Evolutionary conservation across 2,113 vertebrate genomes (phyloP).

Genomic region (Ciconia stormi): DNA sequence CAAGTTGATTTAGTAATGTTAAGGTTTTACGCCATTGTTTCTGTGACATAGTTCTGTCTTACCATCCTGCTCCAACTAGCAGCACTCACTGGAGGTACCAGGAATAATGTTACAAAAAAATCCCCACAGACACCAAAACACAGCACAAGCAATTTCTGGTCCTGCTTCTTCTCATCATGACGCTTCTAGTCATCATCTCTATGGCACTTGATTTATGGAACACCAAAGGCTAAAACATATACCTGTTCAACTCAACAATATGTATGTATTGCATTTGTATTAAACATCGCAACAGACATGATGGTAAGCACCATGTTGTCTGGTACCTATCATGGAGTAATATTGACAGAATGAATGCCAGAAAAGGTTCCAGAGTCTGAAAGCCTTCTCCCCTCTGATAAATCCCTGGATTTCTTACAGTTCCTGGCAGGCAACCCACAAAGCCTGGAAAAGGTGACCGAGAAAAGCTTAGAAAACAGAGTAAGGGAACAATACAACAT

Average conservation of each 20-base stretch:
- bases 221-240: not conserved
- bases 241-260: not conserved
- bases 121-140: not conserved
- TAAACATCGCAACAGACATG: not conserved
- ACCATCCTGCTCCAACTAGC: not conserved
- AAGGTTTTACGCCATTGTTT: not conserved
- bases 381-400: not conserved
- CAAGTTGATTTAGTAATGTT: not conserved
- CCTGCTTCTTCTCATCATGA: not conserved
- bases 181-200: not conserved
- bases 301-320: not conserved
- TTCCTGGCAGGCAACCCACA: not conserved
- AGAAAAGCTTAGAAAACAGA: not conserved
- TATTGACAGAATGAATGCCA: not conserved
- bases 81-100: not conserved
- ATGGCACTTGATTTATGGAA: not conserved
- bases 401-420: not conserved
- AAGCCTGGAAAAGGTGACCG: not conserved
- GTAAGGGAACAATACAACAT: not conserved
- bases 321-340: not conserved
- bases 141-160: not conserved
- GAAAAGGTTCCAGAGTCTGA: not conserved
- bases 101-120: not conserved
- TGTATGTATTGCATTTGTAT: accelerated
- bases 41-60: not conserved